Evolutionary conservation across 2,797 vertebrate species (phyloP).

Genomic region (Rhinoraja longicauda): DNA sequence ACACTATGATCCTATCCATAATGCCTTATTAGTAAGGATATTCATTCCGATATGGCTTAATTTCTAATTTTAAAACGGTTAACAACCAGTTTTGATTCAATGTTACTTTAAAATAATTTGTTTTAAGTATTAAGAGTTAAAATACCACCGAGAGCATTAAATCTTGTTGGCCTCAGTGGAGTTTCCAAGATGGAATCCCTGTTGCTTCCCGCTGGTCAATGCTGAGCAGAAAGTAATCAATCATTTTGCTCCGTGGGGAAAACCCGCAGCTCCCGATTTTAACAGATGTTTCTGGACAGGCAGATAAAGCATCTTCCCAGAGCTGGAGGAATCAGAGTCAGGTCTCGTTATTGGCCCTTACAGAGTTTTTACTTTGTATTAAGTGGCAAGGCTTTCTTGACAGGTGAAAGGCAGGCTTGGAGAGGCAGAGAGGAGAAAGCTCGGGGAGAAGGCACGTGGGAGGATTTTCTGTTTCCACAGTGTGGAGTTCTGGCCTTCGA

Average conservation of each 20-base stretch:
- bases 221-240: background rate
- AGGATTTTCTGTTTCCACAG: too few species aligned
- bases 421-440: background rate
- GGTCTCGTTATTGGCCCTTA: too few species aligned
- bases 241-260: background rate
- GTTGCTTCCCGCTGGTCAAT: background rate
- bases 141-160: constrained; percentile 3
- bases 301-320: background rate
- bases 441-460: too few species aligned
- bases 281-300: background rate
- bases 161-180: background rate
- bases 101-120: background rate
- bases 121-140: background rate
- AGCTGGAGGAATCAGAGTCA: background rate
- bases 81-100: background rate
- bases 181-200: background rate
- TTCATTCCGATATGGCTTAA: background rate
- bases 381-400: background rate
- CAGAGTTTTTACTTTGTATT: background rate
- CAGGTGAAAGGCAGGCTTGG: background rate
- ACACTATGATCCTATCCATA: too few species aligned
- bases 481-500: too few species aligned
- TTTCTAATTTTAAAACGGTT: background rate
- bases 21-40: too few species aligned
- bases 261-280: background rate